These are phyloP conservation scores for Vanacampus margaritifer DNA, from an alignment of 2,113 vertebrate species.

Conservation along the genomic window DNA sequence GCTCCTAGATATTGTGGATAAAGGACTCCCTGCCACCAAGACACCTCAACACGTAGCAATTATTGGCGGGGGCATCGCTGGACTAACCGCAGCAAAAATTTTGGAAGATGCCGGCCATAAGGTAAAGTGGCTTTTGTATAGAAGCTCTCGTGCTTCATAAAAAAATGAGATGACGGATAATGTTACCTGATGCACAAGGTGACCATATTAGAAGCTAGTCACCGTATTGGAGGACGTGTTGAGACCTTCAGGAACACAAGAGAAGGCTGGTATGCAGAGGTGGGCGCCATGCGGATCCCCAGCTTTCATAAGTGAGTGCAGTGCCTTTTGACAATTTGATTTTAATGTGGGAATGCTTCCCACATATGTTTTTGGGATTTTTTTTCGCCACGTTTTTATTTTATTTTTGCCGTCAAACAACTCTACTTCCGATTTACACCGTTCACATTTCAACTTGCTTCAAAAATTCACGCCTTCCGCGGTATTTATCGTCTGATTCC, in stretches of 20 bases:
- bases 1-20: constrained; percentile 68
- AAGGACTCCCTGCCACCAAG: constrained; percentile 69
- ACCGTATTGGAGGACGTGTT: constrained; percentile 77
- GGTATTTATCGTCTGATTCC: too few species aligned
- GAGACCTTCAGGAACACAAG: constrained; percentile 72
- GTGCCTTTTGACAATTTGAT: neutral
- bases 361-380: too few species aligned
- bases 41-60: constrained; percentile 69
- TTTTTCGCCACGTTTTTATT: too few species aligned
- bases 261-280: constrained; percentile 80
- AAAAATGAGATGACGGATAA: neutral
- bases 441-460: too few species aligned
- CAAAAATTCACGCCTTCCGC: too few species aligned
- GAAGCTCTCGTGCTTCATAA: neutral
- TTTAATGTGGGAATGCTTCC: too few species aligned
- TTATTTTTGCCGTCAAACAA: too few species aligned
- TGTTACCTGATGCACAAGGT: constrained; percentile 60
- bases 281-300: constrained; percentile 84
- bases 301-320: constrained; percentile 72
- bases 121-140: constrained; percentile 48
- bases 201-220: constrained; percentile 78
- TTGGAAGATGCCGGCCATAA: constrained; percentile 79
- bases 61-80: constrained; percentile 78
- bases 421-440: too few species aligned
- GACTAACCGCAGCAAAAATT: constrained; percentile 79